Conservation (phyloP, 2,888 invertebrate species). For the Nymphalis c-album region DNA sequence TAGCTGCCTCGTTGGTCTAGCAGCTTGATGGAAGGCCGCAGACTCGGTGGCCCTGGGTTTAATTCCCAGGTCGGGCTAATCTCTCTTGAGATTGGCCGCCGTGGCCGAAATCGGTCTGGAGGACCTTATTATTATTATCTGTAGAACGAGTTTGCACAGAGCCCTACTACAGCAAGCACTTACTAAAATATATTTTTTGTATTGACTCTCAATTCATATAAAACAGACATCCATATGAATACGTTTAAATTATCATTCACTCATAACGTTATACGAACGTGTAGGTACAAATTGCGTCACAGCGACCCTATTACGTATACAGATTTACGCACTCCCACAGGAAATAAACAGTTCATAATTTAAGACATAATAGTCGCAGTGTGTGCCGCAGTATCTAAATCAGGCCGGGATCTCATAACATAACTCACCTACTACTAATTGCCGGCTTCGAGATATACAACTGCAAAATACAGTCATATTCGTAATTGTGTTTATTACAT, state of each 20-base stretch:
- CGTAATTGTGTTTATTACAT: too few species aligned
- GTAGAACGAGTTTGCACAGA: too few species aligned
- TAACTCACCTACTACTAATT: constrained; percentile 10
- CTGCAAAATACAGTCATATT: background rate
- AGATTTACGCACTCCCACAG: constrained; percentile 12
- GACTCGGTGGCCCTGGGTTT: too few species aligned
- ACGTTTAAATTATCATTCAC: background rate
- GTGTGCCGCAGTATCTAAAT: constrained; percentile 11
- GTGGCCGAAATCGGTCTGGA: too few species aligned
- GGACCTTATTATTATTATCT: too few species aligned
- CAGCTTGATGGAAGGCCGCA: too few species aligned
- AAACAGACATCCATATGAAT: too few species aligned
- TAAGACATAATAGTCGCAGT: constrained; percentile 10
- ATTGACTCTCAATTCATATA: too few species aligned
- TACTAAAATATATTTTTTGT: too few species aligned
- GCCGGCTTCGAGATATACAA: constrained; percentile 5
- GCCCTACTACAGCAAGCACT: background rate
- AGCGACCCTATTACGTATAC: background rate
- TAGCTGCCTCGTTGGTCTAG: too few species aligned
- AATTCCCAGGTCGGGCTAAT: too few species aligned
- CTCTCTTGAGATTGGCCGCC: too few species aligned
- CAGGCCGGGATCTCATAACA: constrained; percentile 10
- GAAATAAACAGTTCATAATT: constrained; percentile 11
- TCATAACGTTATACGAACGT: background rate
- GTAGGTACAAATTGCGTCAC: background rate